phyloP scores from a whole-genome alignment of 2,797 vertebrate species.

The Danio aesculapii region DNA sequence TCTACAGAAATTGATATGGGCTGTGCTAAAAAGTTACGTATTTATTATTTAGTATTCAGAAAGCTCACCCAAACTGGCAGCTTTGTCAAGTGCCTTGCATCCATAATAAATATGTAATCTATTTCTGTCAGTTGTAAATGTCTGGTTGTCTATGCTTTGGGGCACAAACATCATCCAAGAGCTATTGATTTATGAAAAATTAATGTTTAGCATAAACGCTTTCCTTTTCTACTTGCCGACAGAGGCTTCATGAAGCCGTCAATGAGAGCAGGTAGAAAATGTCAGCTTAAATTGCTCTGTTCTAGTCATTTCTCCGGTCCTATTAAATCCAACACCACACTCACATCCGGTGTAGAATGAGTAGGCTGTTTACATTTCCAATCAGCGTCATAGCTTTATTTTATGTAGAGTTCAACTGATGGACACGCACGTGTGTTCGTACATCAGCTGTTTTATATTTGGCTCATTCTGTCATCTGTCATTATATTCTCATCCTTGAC shows the following conservation, averaged over 20 bases:
- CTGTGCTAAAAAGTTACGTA: background rate
- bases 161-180: conserved; percentile 72
- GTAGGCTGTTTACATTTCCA: conserved; percentile 2
- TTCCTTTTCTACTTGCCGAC: background rate
- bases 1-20: background rate
- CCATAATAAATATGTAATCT: conserved; percentile 21
- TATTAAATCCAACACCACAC: background rate
- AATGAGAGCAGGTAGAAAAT: conserved; percentile 70
- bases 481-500: too few species aligned
- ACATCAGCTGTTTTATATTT: background rate
- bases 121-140: conserved; percentile 58
- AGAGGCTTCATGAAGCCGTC: conserved; percentile 61
- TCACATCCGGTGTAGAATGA: background rate
- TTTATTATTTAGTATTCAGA: background rate
- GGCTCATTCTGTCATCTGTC: too few species aligned
- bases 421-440: background rate
- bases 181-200: conserved; percentile 73
- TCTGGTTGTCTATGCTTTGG: conserved; percentile 66
- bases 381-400: background rate
- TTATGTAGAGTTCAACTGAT: background rate
- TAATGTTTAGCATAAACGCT: conserved; percentile 69
- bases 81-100: background rate
- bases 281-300: conserved; percentile 71
- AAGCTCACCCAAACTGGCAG: background rate
- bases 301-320: conserved; percentile 6